A percentile compares a stretch with the other conserved stretches of the same genome.
These are phyloP conservation scores for Lepidurus arcticus DNA, from an alignment of 1,140 invertebrate genomes.

Conservation along the genomic window DNA sequence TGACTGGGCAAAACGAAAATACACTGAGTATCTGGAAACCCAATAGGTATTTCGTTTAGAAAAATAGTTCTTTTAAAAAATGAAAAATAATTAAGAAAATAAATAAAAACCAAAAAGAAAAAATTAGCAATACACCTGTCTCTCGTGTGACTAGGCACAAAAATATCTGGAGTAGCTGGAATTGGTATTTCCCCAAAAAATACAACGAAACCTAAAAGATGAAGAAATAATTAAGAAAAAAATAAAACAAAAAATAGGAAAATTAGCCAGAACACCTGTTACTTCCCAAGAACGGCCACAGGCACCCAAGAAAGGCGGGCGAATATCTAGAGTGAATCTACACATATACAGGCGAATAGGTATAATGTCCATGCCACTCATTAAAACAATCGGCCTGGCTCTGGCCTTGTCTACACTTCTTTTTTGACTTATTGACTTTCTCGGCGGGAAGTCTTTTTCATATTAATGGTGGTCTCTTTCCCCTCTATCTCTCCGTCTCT, in stretches of 20 bases:
- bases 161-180: no score
- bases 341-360: background rate
- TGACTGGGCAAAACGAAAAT: no score
- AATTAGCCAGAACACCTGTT: background rate
- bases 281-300: background rate
- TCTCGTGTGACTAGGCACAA: no score
- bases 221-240: no score
- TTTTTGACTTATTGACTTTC: constrained; percentile 15
- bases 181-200: no score
- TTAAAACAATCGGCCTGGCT: constrained; percentile 22
- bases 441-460: constrained; percentile 8
- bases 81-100: no score
- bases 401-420: background rate
- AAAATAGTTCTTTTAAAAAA: no score
- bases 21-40: no score
- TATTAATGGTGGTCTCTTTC: background rate
- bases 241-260: background rate
- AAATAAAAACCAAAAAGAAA: no score
- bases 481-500: background rate
- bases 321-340: background rate
- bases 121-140: no score
- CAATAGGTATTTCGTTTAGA: no score
- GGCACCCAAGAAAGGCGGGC: background rate
- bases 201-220: no score
- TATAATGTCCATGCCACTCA: background rate